phyloP scores from a whole-genome alignment of 2,888 invertebrate species.

The Tenodera sinensis region DNA sequence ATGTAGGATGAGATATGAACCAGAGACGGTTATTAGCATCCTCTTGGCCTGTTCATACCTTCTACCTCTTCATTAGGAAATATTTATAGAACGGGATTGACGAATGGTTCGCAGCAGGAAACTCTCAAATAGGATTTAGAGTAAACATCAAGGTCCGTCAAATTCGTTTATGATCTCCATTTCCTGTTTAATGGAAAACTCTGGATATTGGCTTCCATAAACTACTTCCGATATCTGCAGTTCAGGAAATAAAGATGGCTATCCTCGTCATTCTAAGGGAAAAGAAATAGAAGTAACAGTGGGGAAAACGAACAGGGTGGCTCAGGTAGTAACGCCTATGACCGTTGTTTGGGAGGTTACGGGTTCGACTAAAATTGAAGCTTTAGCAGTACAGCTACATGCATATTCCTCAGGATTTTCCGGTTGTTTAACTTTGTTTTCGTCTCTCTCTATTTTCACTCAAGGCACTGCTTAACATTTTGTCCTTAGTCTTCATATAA shows the following conservation, averaged over 20 bases:
- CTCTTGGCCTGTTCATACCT: not conserved
- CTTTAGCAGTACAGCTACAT: no score
- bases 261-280: not conserved
- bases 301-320: no score
- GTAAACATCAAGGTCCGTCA: not conserved
- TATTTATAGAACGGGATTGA: not conserved
- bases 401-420: no score
- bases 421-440: no score
- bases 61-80: not conserved
- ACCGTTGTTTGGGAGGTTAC: no score
- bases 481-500: no score
- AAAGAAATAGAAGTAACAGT: not conserved
- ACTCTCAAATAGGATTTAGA: not conserved
- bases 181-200: not conserved
- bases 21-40: not conserved
- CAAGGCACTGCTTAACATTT: no score
- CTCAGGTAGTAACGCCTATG: no score
- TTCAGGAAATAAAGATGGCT: not conserved
- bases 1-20: no score
- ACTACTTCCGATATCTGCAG: not conserved
- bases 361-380: no score
- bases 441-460: no score
- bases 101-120: not conserved
- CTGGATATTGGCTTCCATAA: not conserved
- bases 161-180: not conserved